Evolutionary conservation across 2,797 vertebrate species (phyloP), one percentile per base, ranked within the genome.

Genomic region (Schizothorax lantsangensis): DNA sequence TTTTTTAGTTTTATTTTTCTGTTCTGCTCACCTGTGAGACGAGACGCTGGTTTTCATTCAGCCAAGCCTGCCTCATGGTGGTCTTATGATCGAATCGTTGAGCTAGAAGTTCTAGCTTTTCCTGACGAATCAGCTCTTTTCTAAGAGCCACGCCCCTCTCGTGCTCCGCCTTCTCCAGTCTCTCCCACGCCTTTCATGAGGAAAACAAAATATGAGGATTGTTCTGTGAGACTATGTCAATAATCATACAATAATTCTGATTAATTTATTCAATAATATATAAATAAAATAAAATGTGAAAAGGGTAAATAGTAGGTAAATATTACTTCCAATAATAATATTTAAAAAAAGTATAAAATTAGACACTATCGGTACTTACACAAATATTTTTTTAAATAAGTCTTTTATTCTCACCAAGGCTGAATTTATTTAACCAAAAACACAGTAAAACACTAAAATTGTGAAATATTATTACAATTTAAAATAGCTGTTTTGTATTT

Each of bases 21-120:
- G 4, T 68, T 23, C 43, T 66, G 45, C 21, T 57, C 94, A 96
- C 98, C 97, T 98, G 98, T 0, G 97, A 98, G 11, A 99, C 97
- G 0, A 99, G 95, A 1, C 98, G 96, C 90, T 99, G 98, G 94
- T 99, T 99, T 95, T 99, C 98, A 0, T 96, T 97, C 59, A 99
- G 94, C 98, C 98, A 99, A 0, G 97, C 96, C 93, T 99, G 97
- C 89, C 98, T 96, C 98, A 99, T 98, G 83, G 93, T 92, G 26
- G 96, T 98, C 90, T 99, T 99, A 92, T 99, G 98, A 93, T 98
- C 98, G 5, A 99, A 99, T 47, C 97, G 95, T 88, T 99, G 98
- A 40, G 97, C 97, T 89, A 98, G 91, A 11, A 98, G 94, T 91
- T 99, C 98, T 83, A 99, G 91, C 93, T 99, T 99, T 95, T 99